These are phyloP conservation scores for Molossus molossus DNA, from an alignment of 2,797 vertebrate species.

Conservation along the genomic window DNA sequence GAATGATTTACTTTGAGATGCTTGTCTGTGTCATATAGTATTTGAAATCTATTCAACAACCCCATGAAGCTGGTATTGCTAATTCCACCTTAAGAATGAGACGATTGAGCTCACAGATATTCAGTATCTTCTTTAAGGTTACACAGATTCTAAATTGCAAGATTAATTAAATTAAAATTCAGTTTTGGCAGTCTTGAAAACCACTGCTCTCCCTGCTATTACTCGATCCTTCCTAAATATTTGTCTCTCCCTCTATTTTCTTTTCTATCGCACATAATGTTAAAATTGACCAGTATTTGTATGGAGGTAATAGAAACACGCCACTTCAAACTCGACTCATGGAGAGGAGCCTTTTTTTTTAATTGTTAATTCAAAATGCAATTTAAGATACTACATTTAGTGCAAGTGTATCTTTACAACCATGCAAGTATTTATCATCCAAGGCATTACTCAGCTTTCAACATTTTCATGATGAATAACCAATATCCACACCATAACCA, in stretches of 20 bases:
- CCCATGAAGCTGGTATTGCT: not conserved
- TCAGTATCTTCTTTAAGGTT: not conserved
- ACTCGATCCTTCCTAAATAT: not conserved
- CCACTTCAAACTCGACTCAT: not conserved
- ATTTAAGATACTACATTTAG: not conserved
- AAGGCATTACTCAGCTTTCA: not conserved
- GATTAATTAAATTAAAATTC: not conserved
- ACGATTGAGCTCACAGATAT: not conserved
- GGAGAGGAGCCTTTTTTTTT: not conserved
- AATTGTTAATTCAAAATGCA: not conserved
- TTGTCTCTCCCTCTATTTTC: not conserved
- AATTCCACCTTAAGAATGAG: not conserved
- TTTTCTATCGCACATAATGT: not conserved
- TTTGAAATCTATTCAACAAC: not conserved
- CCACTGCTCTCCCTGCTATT: not conserved
- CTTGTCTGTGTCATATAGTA: not conserved
- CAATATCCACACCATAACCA: not conserved
- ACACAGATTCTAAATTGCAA: not conserved
- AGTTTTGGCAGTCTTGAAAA: not conserved
- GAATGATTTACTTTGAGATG: not conserved
- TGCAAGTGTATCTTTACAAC: not conserved
- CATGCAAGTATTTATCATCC: not conserved
- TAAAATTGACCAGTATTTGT: not conserved
- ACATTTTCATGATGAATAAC: not conserved
- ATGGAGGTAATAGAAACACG: not conserved